Evolutionary conservation across 2,113 vertebrate genomes (phyloP).

Genomic region (Syngnathus typhle): DNA sequence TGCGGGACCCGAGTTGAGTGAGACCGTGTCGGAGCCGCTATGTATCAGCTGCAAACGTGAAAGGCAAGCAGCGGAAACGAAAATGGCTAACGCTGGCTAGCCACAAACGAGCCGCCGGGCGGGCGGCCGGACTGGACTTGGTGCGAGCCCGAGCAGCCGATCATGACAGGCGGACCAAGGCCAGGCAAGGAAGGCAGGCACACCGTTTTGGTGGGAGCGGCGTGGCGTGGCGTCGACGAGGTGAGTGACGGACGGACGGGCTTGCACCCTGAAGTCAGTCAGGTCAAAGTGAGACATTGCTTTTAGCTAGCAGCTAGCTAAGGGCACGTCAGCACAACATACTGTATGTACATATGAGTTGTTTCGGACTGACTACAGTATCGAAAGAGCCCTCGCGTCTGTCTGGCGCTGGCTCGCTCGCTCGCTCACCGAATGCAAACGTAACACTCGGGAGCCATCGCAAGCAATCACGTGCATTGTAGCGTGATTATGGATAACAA

Average conservation of each 20-base stretch:
- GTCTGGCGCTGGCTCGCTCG: neutral
- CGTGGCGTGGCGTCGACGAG: slow-evolving; percentile 16
- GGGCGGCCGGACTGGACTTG: slow-evolving; percentile 1
- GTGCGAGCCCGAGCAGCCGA: neutral
- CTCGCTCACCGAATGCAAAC: neutral
- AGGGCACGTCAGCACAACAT: neutral
- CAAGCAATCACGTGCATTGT: neutral
- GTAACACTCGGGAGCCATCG: neutral
- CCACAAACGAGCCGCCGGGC: slow-evolving; percentile 2
- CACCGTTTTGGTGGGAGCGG: neutral
- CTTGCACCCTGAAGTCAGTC: too few relatives aligned
- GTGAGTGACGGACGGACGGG: slow-evolving; percentile 27
- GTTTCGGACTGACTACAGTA: neutral
- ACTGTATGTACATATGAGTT: neutral
- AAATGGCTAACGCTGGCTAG: slow-evolving; percentile 27
- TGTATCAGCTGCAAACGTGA: slow-evolving; percentile 33
- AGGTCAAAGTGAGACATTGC: neutral
- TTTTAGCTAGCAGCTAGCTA: slow-evolving; percentile 29
- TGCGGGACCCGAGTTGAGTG: slow-evolving; percentile 22
- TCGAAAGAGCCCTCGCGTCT: neutral
- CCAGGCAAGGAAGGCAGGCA: slow-evolving; percentile 9
- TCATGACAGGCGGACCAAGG: slow-evolving; percentile 1
- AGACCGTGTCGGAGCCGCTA: slow-evolving; percentile 2
- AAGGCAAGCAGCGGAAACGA: slow-evolving; percentile 6
- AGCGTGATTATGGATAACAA: too few relatives aligned